Conservation (phyloP, 23 tunicate species). For the Styela plicata region DNA sequence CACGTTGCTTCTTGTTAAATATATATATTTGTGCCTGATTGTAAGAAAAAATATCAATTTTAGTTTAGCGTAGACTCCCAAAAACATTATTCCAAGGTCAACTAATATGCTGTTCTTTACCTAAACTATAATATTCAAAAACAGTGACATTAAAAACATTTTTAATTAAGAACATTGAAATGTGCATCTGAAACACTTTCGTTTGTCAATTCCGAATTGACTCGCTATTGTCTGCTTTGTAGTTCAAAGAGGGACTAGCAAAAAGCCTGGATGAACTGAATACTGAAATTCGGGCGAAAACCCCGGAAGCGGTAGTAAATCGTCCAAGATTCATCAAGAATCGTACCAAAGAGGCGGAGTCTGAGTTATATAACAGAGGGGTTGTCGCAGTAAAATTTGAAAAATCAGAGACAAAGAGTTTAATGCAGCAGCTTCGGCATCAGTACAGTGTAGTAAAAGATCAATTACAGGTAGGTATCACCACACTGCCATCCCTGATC, state of each 20-base stretch:
- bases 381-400: conserved; percentile 40
- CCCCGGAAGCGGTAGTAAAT: conserved; percentile 34
- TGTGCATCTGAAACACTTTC: no score
- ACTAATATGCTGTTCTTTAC: no score
- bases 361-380: conserved; percentile 31
- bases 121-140: no score
- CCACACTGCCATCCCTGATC: no score
- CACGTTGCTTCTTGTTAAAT: no score
- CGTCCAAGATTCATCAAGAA: conserved; percentile 55
- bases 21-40: no score
- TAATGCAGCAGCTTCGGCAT: conserved; percentile 23
- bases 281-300: conserved; percentile 24
- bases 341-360: conserved; percentile 30
- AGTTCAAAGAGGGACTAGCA: conserved; percentile 46
- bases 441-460: conserved; percentile 37
- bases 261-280: conserved; percentile 44
- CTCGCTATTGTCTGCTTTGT: neutral
- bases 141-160: no score
- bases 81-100: no score
- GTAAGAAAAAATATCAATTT: no score
- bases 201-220: no score
- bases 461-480: conserved; percentile 45
- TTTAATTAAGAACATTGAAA: no score
- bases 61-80: no score
- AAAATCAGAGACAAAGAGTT: conserved; percentile 15